Evolutionary conservation across 2,888 invertebrate species (phyloP), one percentile per base, ranked within the genome.

Genomic region (Synanthedon andrenaeformis): DNA sequence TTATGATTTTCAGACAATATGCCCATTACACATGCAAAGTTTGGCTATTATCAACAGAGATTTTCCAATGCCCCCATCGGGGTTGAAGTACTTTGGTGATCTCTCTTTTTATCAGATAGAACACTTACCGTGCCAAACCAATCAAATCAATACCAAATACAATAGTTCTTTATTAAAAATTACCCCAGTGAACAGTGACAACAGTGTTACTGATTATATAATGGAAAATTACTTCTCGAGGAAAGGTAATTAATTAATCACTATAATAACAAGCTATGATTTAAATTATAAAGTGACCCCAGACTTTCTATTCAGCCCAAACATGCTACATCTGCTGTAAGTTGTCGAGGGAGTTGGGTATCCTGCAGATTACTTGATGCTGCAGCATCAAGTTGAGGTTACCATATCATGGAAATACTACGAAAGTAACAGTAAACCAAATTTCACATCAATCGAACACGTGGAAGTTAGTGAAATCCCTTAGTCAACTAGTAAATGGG

Each of bases 11-110:
- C 76, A 90, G 90, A 74, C 74, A 51, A 70, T 78, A 35, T 91
- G 91, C 69, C 86, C 87, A 12, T 65, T 90, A 49, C 83, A 87
- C 62, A 90, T 90, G 89, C 87, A 90, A 70, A 81, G 87, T 56
- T 71, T 89, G 51, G 80, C 87, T 41, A 66, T 89, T 50, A 67
- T 89, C 49, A 82, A 82, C 60, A 77, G 83, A 61, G 75, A 83
- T 49, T 82, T 89, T 62, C 58, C 70, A 17, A 60, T 71, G 13
- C 72, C 79, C 51, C 74, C 85, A 6, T 78, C 78, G 48, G 72
- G 75, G 41, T 69, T 88, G 48, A 75, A 73, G 60, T 72, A 85
- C 57, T 71, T 79, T 61, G 89, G 84, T 17, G 86, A 89, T 66
- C 62, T 91, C 28, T 61, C 79, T 52, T 66, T 90, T 52, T 72